Conservation (phyloP, 2,888 invertebrate genomes). For the Thyatira batis region DNA sequence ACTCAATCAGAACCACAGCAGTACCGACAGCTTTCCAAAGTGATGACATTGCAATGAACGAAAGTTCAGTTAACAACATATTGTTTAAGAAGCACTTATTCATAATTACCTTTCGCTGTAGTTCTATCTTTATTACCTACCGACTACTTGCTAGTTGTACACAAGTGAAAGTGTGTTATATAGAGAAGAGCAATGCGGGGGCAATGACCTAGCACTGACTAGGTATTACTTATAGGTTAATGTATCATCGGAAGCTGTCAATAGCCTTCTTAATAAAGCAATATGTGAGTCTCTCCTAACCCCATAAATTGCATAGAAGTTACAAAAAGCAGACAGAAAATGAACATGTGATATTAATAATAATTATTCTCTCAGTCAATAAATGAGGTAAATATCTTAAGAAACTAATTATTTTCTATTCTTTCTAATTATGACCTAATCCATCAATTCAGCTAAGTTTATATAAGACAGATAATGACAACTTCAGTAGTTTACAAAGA, state of each 20-base stretch:
- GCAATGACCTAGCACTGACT: not conserved
- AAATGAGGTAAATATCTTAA: no score
- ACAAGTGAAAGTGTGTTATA: conserved; percentile 5
- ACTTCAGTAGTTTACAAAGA: no score
- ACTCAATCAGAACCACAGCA: no score
- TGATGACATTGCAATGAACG: not conserved
- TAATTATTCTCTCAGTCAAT: no score
- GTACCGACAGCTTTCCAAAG: not conserved
- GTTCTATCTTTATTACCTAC: not conserved
- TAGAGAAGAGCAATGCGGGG: not conserved
- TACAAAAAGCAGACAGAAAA: no score
- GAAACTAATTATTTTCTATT: no score
- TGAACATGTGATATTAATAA: no score
- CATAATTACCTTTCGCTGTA: not conserved
- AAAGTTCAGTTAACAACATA: conserved; percentile 1
- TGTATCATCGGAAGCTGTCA: not conserved
- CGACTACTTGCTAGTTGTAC: not conserved
- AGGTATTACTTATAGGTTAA: not conserved
- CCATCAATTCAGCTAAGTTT: no score
- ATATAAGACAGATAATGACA: no score
- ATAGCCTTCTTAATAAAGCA: no score
- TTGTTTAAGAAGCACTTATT: not conserved
- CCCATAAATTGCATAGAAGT: no score
- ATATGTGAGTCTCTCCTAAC: not conserved
- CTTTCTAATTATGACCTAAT: no score